phyloP scores from a whole-genome alignment of 2,888 invertebrate genomes.

The Lepidochrysops patricia region DNA sequence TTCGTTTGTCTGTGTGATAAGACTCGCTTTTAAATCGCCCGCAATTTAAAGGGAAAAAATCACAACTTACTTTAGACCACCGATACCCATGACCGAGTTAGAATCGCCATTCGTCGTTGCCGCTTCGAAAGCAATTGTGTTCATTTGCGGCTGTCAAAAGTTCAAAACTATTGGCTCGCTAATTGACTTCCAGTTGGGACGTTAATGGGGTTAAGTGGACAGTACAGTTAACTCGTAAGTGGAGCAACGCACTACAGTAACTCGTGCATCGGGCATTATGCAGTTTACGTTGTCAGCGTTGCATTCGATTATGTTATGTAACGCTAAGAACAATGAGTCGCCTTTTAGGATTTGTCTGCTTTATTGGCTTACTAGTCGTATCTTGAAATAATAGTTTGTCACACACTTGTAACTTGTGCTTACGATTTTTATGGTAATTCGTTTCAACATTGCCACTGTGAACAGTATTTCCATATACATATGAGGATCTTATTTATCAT shows the following conservation, averaged over 20 bases:
- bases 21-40: slow-evolving; percentile 8
- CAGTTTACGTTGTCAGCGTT: not conserved
- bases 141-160: slow-evolving; percentile 51
- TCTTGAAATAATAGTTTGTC: too few relatives aligned
- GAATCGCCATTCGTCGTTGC: slow-evolving; percentile 25
- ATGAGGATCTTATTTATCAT: too few relatives aligned
- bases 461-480: not conserved
- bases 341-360: not conserved
- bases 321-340: not conserved
- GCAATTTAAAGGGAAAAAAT: slow-evolving; percentile 9
- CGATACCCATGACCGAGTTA: slow-evolving; percentile 11
- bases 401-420: not conserved
- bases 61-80: slow-evolving; percentile 1
- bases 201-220: slow-evolving; percentile 58
- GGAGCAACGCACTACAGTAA: slow-evolving; percentile 14
- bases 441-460: not conserved
- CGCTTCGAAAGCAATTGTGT: slow-evolving; percentile 45
- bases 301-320: not conserved
- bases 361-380: not conserved
- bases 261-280: not conserved
- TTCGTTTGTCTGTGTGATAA: slow-evolving; percentile 34
- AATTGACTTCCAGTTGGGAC: slow-evolving; percentile 58
- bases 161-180: slow-evolving; percentile 56
- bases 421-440: not conserved
- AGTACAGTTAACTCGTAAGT: slow-evolving; percentile 29